phyloP scores from a whole-genome alignment of 2,797 vertebrate species.

The Vireo griseus region DNA sequence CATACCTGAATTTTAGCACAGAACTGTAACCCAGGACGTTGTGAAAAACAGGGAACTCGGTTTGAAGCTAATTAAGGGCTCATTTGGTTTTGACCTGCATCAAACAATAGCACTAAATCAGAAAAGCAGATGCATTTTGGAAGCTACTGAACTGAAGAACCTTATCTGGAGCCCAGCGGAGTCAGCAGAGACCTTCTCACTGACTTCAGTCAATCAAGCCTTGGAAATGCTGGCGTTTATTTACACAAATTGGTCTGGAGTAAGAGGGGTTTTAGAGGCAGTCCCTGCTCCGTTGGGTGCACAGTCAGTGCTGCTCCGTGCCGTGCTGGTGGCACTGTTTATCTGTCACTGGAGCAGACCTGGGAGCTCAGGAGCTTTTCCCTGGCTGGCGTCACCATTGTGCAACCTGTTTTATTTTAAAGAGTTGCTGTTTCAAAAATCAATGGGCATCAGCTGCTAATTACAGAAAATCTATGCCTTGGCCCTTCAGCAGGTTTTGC shows the following conservation, averaged over 20 bases:
- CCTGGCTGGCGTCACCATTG: background rate
- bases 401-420: background rate
- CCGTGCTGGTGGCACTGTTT: background rate
- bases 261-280: background rate
- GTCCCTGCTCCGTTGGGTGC: background rate
- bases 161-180: conserved; percentile 52
- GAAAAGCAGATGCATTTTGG: conserved; percentile 57
- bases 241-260: conserved; percentile 22
- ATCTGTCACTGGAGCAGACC: background rate
- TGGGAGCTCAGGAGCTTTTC: background rate
- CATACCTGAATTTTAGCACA: conserved; percentile 12
- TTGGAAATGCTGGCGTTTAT: background rate
- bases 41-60: conserved; percentile 48
- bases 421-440: conserved; percentile 52
- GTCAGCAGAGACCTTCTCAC: conserved; percentile 43
- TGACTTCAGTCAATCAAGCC: conserved; percentile 41
- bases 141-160: conserved; percentile 44
- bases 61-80: conserved; percentile 62
- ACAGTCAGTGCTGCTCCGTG: background rate
- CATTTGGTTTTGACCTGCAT: conserved; percentile 52
- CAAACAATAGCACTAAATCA: conserved; percentile 61
- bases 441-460: conserved; percentile 50
- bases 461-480: conserved; percentile 58
- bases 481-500: conserved; percentile 31
- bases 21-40: background rate